Base-by-base conservation (phyloP, 2,113 vertebrate genomes). In the Vimba vimba region DNA sequence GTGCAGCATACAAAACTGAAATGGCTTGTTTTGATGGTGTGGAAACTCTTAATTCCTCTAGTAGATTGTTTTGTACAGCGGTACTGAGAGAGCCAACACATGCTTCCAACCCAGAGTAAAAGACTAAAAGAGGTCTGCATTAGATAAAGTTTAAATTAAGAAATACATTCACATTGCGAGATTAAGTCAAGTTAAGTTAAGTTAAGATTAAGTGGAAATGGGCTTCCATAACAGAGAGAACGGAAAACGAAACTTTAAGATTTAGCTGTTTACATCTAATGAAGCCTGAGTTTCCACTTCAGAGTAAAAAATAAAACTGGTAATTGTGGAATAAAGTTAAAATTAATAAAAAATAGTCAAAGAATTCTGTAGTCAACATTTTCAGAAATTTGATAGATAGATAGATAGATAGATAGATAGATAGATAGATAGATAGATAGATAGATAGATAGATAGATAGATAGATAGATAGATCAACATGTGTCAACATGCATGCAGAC, bases 1-100 rank as follows among this genome's bases (percentile, higher is more conserved):
- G 15, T 60, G 84, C 64, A 52, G 55, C 62, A 64, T 68, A 79
- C n/a, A 83, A 86, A 62, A 30, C 50, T 52, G 59, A 76, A 86
- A 79, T 60, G 36, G 7, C 13, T 36, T 69, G 75, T 86, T 79
- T 68, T 81, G 43, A 84, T 47, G 47, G 6, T n/a, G n/a, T 84
- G 27, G 10, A 47, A 52, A 84, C 50, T 50, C 23, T 23, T 78
- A 69, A 39, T 71, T 39, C 19, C 33, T 71, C 68, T 17, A 71
- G 33, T 2, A 71, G 33, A 75, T 84, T 64, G 60, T 59, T 52
- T 62, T 47, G 17, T 71, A 43, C 73, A 87, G 71, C 36, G 76
- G 45, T 13, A 30, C 15, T 57, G 64, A 80, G 79, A 69, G 55
- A 82, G 11, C 43, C 6, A 5, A 47, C 7, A 4, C 71, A 13